Evolutionary conservation across 2,888 invertebrate species (phyloP), one percentile per base, ranked within the genome.

Genomic region (Drosophila limbata): DNA sequence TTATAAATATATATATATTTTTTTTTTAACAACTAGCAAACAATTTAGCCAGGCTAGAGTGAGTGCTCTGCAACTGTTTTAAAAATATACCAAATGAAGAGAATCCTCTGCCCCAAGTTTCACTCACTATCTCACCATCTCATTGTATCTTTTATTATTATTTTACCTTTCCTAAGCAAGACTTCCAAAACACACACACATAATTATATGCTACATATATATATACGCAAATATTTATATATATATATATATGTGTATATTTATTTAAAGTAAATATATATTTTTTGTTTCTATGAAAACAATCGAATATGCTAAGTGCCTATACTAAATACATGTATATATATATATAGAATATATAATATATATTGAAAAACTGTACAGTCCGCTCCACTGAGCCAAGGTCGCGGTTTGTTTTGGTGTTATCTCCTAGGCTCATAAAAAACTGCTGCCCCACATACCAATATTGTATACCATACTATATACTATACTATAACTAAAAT

Each of bases 251-350:
- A 21, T 59, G 28, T 69, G 17, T 62, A 56, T 60, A 56, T 62
- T 70, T 55, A 68, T 72, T 72, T 72, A 67, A 76, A 64, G 50
- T 57, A 62, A 57, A 60, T 56, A 73, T 68, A 65, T 73, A 28
- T 28, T 28, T 28, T 77, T 85, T 85, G 81, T 84, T 79, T 84
- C 81, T 84, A 84, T 79, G 67, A 82, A 84, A 81, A 85, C 83
- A 81, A 81, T 76, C 85, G 83, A 85, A 87, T 85, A 84, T 81
- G 85, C 81, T 87, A 85, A 84, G 87, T 86, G 86, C 77, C 82
- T 84, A 84, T 79, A 79, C 81, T 78, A 86, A 72, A 79, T 55
- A 67, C 67, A 62, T 67, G 17, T 42, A 50, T 64, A 61, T 60
- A 68, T 66, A 60, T 68, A 63, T 68, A 66, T 60, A 68, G 48